Base-by-base conservation (phyloP, 1,140 invertebrate genomes). In the Ceratina japonica region DNA sequence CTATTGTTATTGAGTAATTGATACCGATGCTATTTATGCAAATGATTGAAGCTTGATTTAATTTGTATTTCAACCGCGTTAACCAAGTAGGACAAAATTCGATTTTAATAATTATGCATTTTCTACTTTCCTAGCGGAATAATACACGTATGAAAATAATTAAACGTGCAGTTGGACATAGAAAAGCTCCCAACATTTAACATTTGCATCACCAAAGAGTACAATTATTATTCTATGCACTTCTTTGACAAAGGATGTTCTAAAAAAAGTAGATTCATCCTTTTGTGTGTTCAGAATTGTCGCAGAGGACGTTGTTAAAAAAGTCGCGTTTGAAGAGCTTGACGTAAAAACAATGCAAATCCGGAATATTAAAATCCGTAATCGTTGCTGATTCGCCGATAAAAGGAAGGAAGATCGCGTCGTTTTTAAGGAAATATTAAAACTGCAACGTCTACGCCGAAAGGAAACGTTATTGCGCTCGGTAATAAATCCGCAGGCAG, bases 1-100 rank as follows among this genome's bases (percentile, higher is more conserved):
- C 24, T 71, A 61, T 52, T 71, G 58, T 77, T 22, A 12, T 52
- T n/a, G 27, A 62, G 52, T 71, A 71, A 77, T 77, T 77, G 22
- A 61, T 61, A 52, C n/a, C 4, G n/a, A 15, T 37, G 8, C 15
- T 27, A 44, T 56, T 56, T 65, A 65, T 58, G n/a, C 37, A 16
- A 37, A 70, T 74, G 27, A 7, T 10, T 24, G 22, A 15, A 5
- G 15, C 62, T 52, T 18, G 5, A 24, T 22, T 5, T 3, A n/a
- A 59, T 52, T 52, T 37, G 61, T 62, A 52, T 62, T 24, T 4
- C 8, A 65, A 54, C 44, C 8, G 15, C n/a, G 16, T 71, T 18
- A 31, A 1, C 1, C 31, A 8, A 13, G 24, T 18, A n/a, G 3
- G 1, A 7, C 8, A 71, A 59, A 10, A 12, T 49, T 24, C 20